Evolutionary conservation across 2,797 vertebrate genomes (phyloP).

Genomic region (Sebastiscus tertius): DNA sequence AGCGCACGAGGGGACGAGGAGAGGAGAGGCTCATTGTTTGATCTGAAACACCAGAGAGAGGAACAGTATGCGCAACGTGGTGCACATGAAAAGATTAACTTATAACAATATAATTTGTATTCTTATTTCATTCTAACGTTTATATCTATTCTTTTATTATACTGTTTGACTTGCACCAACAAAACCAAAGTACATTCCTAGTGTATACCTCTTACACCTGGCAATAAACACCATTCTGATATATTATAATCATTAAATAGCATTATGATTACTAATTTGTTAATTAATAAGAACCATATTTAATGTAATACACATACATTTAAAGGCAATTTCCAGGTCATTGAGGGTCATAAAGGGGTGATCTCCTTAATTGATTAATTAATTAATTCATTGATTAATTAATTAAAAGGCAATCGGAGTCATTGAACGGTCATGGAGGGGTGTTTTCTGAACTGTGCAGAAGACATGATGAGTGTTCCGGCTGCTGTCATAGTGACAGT

Average conservation of each 20-base stretch:
- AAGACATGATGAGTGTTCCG: slow-evolving; percentile 24
- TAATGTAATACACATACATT: not conserved
- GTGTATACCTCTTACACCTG: too few relatives aligned
- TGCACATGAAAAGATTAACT: not conserved
- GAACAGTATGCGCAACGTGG: not conserved
- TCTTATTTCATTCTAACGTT: too few relatives aligned
- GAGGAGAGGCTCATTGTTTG: slow-evolving; percentile 7
- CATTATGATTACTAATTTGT: not conserved
- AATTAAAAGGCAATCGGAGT: slow-evolving; percentile 19
- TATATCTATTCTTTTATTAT: too few relatives aligned
- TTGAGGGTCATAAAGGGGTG: not conserved
- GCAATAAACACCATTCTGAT: too few relatives aligned
- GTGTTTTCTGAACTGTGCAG: slow-evolving; percentile 19
- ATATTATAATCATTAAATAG: not conserved
- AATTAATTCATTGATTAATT: not conserved
- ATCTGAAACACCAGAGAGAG: not conserved
- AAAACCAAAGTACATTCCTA: too few relatives aligned
- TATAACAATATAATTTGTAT: not conserved
- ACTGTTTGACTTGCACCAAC: too few relatives aligned
- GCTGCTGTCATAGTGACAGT: slow-evolving; percentile 13
- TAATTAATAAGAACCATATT: not conserved
- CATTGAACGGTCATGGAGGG: not conserved
- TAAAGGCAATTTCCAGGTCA: not conserved
- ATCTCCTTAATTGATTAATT: not conserved
- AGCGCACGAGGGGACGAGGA: too few relatives aligned